Base-by-base conservation (phyloP, 2,888 invertebrate species). In the Zygaena filipendulae region DNA sequence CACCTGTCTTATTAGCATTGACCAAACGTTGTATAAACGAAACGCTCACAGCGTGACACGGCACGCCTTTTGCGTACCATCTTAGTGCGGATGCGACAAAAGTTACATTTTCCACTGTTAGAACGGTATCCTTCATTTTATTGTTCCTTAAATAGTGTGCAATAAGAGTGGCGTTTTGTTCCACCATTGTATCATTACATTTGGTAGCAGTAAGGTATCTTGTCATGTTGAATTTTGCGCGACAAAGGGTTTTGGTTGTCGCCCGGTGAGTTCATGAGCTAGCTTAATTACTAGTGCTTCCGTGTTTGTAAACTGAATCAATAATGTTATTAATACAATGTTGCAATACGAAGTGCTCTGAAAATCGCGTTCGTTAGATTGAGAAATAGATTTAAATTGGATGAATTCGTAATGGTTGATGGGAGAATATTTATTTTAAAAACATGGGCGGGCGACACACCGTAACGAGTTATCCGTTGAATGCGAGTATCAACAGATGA, bases 1-100 rank as follows among this genome's bases (percentile, higher is more conserved):
- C 52, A 54, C 59, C 60, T 67, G 66, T 62, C 64, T 58, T 62
- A 66, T 68, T 67, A 68, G 61, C 62, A 67, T 68, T 66, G 69
- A 68, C 47, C 49, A 47, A 49, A 43, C 38, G 54, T 57, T 51
- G 45, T 49, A 53, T 45, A 54, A 59, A 57, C 52, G 52, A 53
- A 54, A 52, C 52, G 52, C 52, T 57, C 52, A 41, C 51, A 54
- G 64, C 60, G 63, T 68, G 66, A 67, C 67, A 57, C 56, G 57
- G 60, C 60, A 56, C 59, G 61, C 68, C 64, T 62, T 63, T 60
- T 67, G 59, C 52, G 62, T 59, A 47, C 44, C 44, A 44, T 45
- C 47, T 45, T 35, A 29, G 36, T 45, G 35, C 29, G 34, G 14
- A 36, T 33, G 32, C 22, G 24, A 33, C 14, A n/a, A 26, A 13